Conservation (phyloP, 2,797 vertebrate genomes). For the Rhinoraja longicauda region DNA sequence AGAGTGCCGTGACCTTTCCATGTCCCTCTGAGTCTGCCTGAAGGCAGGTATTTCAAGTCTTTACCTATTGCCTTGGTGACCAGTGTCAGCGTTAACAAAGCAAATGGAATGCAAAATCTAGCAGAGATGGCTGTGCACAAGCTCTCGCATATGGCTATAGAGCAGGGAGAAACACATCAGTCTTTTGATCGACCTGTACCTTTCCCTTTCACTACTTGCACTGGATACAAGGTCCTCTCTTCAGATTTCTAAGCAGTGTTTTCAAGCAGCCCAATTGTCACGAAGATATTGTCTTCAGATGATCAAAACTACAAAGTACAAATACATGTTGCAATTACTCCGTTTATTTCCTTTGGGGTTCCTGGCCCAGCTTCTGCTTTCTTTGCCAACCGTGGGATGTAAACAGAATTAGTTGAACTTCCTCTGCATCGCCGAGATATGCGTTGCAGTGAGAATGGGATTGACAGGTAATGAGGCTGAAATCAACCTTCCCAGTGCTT, state of each 20-base stretch:
- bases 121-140: not conserved
- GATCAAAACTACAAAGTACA: not conserved
- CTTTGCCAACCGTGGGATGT: not conserved
- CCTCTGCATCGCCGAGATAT: not conserved
- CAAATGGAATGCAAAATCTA: slow-evolving; percentile 66
- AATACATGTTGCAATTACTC: not conserved
- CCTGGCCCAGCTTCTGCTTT: not conserved
- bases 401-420: not conserved
- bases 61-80: slow-evolving; percentile 54
- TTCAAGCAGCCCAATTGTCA: not conserved
- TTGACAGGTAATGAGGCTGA: not conserved
- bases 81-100: slow-evolving; percentile 68
- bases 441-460: not conserved
- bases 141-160: not conserved
- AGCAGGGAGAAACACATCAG: slow-evolving; percentile 38
- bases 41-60: slow-evolving; percentile 59
- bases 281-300: not conserved
- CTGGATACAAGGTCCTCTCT: slow-evolving; percentile 45
- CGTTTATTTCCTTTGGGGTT: not conserved
- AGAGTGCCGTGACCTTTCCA: slow-evolving; percentile 77
- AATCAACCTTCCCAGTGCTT: not conserved
- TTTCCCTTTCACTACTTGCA: slow-evolving; percentile 46
- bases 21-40: slow-evolving; percentile 62
- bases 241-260: not conserved
- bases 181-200: slow-evolving; percentile 46